Conservation (phyloP, 2,888 invertebrate species). For the Ophion slaviceki region DNA sequence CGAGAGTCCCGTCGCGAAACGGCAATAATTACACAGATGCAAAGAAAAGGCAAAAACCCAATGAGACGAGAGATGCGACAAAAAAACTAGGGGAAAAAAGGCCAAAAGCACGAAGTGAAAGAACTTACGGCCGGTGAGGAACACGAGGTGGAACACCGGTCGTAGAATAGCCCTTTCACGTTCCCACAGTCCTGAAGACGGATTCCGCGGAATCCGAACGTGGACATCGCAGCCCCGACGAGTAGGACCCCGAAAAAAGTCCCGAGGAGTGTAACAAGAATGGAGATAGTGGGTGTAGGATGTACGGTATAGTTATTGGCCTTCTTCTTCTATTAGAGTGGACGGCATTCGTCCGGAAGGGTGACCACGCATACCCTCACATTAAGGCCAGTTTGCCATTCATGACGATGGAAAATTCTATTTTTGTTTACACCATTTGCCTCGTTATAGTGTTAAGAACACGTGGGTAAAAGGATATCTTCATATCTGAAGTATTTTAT, state of each 20-base stretch:
- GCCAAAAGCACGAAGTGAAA: slow-evolving; percentile 45
- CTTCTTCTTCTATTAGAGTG: too few relatives aligned
- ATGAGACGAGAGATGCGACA: slow-evolving; percentile 8
- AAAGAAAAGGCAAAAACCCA: slow-evolving; percentile 14
- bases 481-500: too few relatives aligned
- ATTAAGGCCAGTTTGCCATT: too few relatives aligned
- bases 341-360: not conserved
- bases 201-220: slow-evolving; percentile 78
- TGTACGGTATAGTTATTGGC: slow-evolving; percentile 23
- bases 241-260: slow-evolving; percentile 40
- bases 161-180: slow-evolving; percentile 70
- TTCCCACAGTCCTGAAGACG: slow-evolving; percentile 81
- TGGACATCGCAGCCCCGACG: slow-evolving; percentile 52
- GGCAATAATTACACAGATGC: slow-evolving; percentile 27
- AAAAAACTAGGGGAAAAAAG: slow-evolving; percentile 29
- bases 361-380: too few relatives aligned
- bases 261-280: slow-evolving; percentile 46
- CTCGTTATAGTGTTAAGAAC: too few relatives aligned
- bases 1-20: slow-evolving; percentile 10
- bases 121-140: slow-evolving; percentile 68
- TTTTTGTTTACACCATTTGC: not conserved
- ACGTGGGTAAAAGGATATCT: too few relatives aligned
- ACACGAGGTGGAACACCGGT: slow-evolving; percentile 73
- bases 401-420: too few relatives aligned
- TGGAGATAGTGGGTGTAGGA: slow-evolving; percentile 26